These are phyloP conservation scores for Tretioscincus oriximinensis DNA, from an alignment of 2,113 vertebrate species.

Conservation along the genomic window DNA sequence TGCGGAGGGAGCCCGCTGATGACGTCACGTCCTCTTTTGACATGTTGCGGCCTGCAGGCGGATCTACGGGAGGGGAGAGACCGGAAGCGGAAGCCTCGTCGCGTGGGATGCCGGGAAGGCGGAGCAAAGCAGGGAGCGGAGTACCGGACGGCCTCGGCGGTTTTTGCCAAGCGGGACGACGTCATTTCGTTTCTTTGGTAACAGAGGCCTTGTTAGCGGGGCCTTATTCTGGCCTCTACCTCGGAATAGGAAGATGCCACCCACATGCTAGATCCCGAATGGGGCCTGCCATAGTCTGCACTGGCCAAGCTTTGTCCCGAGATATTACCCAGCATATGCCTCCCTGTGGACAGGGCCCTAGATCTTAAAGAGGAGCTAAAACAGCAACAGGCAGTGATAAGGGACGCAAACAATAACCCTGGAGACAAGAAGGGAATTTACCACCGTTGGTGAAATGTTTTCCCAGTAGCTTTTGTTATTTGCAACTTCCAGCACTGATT, in stretches of 20 bases:
- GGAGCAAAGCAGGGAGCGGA: background rate
- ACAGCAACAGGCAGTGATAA: too few species aligned
- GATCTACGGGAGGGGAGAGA: background rate
- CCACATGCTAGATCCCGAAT: background rate
- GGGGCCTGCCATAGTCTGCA: too few species aligned
- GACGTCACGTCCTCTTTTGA: conserved; percentile 26
- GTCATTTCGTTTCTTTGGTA: too few species aligned
- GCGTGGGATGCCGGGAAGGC: conserved; percentile 4
- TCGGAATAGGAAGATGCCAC: too few species aligned
- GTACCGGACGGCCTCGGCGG: too few species aligned
- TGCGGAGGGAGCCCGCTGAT: conserved; percentile 27
- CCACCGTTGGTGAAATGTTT: background rate
- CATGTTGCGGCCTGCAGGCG: conserved; percentile 1
- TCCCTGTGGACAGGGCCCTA: too few species aligned
- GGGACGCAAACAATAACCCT: background rate
- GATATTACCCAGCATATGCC: too few species aligned
- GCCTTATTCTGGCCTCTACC: too few species aligned
- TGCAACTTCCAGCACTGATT: too few species aligned
- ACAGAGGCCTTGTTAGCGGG: too few species aligned
- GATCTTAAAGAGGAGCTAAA: background rate
- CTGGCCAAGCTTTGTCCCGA: too few species aligned
- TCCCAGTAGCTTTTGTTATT: background rate
- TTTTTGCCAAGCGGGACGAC: background rate
- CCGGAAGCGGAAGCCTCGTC: conserved; percentile 1
- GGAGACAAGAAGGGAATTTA: background rate